Evolutionary conservation across 2,113 vertebrate genomes (phyloP).

Genomic region (Mirounga angustirostris): DNA sequence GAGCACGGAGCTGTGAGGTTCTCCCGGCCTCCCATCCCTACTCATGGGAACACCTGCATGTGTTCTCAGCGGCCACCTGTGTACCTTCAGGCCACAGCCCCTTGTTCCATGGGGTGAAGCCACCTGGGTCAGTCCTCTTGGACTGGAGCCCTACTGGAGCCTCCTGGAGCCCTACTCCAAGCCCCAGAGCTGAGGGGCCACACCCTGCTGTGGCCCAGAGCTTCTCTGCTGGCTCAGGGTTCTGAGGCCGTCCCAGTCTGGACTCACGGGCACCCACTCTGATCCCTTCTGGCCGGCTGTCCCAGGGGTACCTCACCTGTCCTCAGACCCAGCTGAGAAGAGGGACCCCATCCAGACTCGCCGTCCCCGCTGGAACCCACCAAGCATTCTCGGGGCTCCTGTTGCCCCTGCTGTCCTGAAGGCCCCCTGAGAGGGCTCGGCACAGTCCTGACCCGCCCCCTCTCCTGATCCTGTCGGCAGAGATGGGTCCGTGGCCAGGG

Average conservation of each 20-base stretch:
- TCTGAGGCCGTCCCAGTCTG: neutral
- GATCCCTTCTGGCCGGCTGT: neutral
- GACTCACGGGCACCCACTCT: neutral
- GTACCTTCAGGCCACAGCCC: neutral
- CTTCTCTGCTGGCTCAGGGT: neutral
- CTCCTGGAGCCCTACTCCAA: neutral
- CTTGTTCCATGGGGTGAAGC: neutral
- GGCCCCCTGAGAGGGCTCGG: too few relatives aligned
- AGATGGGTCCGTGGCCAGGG: neutral
- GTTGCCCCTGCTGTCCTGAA: neutral
- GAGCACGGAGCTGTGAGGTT: neutral
- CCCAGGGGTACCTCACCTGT: neutral
- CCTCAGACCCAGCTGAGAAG: neutral
- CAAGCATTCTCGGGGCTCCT: neutral
- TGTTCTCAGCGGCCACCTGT: neutral
- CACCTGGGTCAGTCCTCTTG: neutral
- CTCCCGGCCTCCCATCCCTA: neutral
- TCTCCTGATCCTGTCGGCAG: fast-evolving
- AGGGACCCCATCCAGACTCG: neutral
- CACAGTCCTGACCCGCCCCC: neutral
- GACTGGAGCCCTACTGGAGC: neutral
- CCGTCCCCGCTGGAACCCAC: neutral
- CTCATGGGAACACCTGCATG: neutral
- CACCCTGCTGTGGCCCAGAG: neutral
- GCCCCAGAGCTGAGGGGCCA: neutral